Evolutionary conservation across 2,888 invertebrate genomes (phyloP).

Genomic region (Parelbella ahira): DNA sequence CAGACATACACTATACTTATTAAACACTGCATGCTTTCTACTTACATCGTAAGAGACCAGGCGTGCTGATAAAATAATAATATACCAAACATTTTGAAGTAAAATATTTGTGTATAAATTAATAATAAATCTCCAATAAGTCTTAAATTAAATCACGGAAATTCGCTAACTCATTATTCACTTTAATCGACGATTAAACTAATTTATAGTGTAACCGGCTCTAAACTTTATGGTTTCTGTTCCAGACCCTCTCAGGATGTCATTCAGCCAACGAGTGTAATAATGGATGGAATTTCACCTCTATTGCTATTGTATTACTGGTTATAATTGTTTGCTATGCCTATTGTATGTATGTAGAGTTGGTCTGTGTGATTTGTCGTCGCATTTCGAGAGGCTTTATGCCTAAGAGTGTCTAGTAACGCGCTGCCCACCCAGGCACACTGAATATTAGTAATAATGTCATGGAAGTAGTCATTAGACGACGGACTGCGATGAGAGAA

Average conservation of each 20-base stretch:
- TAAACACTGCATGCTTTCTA: too few relatives aligned
- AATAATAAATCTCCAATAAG: too few relatives aligned
- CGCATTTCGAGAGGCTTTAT: slow-evolving; percentile 15
- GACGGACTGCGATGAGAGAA: too few relatives aligned
- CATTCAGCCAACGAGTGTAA: slow-evolving; percentile 21
- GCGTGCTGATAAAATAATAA: too few relatives aligned
- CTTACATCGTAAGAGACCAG: too few relatives aligned
- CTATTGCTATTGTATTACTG: slow-evolving; percentile 2
- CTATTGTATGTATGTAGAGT: not conserved
- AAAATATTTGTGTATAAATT: too few relatives aligned
- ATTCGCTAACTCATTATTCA: not conserved
- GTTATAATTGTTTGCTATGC: not conserved
- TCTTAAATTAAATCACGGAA: too few relatives aligned
- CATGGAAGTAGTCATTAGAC: too few relatives aligned
- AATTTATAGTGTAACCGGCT: slow-evolving; percentile 27
- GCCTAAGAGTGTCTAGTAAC: slow-evolving; percentile 11
- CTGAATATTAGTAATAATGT: too few relatives aligned
- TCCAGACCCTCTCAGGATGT: slow-evolving; percentile 32
- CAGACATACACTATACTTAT: too few relatives aligned
- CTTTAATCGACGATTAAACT: slow-evolving; percentile 12
- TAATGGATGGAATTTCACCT: slow-evolving; percentile 2
- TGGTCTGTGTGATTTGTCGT: slow-evolving; percentile 15
- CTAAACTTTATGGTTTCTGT: slow-evolving; percentile 33
- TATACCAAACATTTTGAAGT: too few relatives aligned
- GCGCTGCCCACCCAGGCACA: slow-evolving; percentile 13